Evolutionary conservation across 1,140 invertebrate species (phyloP), one percentile per base, ranked within the genome.

Genomic region (Zophobas atratus): DNA sequence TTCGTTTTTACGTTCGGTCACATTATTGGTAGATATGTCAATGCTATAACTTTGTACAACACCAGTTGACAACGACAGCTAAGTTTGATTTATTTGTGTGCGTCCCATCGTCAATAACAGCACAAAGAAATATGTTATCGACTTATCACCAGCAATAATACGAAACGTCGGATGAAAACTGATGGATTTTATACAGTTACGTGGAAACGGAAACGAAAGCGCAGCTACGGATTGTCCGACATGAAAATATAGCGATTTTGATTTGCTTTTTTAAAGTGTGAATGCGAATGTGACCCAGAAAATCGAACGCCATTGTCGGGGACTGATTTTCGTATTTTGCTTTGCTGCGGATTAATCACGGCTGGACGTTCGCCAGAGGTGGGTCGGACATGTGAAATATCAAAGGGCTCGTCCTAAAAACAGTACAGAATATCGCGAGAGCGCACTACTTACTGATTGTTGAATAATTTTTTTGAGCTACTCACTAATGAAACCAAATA

Each of bases 101-200:
- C 2, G 60, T 67, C 60, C 77, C 67, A 67, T 56, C 71, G 63
- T 78, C 77, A 67, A 74, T 78, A 67, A 74, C 75, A 70, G 53
- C 57, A 63, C 72, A 75, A 60, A 78, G 72, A 78, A 78, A 78
- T 78, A 78, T 75, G 71, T 78, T 78, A 75, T 73, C 72, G 74
- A 78, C 72, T 78, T 78, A 75, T 78, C 77, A 75, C 76, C 33
- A 55, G 63, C 60, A 78, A 75, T 78, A 75, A 75, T 78, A 75
- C 53, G 46, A 70, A 77, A 71, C 71, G 63, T 49, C 55, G 38
- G 73, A 75, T 75, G 57, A 63, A 63, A 63, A 34, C 57, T 63
- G 57, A 63, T 63, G 57, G 57, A 38, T 63, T 63, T 63, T 63
- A 63, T 63, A 63, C 38, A 63, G 57, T 63, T 63, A 38, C 57